Conservation (phyloP, 2,888 invertebrate species). For the Rotaria socialis region DNA sequence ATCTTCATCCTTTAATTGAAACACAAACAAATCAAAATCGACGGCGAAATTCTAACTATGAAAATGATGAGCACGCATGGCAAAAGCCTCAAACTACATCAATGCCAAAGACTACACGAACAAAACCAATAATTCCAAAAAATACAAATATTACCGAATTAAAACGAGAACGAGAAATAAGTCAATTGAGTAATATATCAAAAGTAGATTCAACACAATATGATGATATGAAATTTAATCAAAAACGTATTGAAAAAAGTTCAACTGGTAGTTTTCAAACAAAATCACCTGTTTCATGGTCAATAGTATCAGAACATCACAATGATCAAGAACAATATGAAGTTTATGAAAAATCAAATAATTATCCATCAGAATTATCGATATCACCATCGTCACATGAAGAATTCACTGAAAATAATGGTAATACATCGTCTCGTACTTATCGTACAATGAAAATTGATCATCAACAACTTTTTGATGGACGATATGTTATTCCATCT, state of each 20-base stretch:
- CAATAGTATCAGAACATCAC: background rate
- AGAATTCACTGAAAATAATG: background rate
- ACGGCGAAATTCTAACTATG: background rate
- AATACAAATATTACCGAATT: background rate
- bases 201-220: background rate
- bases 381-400: background rate
- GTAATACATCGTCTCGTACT: background rate
- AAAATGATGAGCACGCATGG: background rate
- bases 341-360: too few species aligned
- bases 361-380: too few species aligned
- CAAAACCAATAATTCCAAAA: background rate
- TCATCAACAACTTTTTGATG: too few species aligned
- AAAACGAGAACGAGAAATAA: background rate
- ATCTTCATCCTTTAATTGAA: background rate
- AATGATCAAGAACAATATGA: background rate
- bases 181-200: background rate
- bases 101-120: background rate
- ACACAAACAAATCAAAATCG: too few species aligned
- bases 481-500: too few species aligned
- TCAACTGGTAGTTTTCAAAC: background rate
- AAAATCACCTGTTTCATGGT: background rate
- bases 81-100: background rate
- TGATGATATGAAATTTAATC: background rate
- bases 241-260: background rate
- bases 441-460: background rate